phyloP scores from a whole-genome alignment of 2,113 vertebrate genomes.

The Glaucomys volans region DNA sequence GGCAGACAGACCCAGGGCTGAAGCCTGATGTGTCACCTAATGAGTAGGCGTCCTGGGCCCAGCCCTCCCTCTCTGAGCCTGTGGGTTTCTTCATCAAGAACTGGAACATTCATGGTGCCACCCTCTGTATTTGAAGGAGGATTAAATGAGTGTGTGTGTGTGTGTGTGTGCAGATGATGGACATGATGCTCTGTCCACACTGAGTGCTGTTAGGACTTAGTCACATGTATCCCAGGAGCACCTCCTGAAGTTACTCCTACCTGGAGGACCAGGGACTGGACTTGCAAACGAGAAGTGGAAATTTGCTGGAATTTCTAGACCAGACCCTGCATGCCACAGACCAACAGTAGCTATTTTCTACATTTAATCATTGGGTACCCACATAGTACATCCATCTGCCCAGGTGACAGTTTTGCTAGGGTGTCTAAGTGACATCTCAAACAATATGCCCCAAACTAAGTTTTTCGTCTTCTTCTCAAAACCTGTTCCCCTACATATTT shows the following conservation, averaged over 20 bases:
- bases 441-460: neutral
- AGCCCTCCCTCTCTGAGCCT: neutral
- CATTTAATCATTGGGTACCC: neutral
- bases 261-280: neutral
- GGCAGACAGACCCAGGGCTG: neutral
- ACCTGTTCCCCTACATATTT: neutral
- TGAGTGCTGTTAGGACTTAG: neutral
- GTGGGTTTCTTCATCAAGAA: neutral
- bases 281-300: neutral
- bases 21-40: neutral
- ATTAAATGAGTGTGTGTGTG: no score
- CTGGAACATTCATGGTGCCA: neutral
- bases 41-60: neutral
- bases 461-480: neutral
- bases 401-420: no score
- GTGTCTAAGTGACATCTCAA: neutral
- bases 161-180: neutral
- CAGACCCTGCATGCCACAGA: neutral
- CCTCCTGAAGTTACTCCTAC: neutral
- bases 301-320: neutral
- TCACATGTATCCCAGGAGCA: neutral
- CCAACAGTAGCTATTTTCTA: neutral
- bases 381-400: accelerated
- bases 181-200: accelerated
- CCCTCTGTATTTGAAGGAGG: neutral